phyloP scores from a whole-genome alignment of 2,797 vertebrate species.

The Smutsia gigantea region DNA sequence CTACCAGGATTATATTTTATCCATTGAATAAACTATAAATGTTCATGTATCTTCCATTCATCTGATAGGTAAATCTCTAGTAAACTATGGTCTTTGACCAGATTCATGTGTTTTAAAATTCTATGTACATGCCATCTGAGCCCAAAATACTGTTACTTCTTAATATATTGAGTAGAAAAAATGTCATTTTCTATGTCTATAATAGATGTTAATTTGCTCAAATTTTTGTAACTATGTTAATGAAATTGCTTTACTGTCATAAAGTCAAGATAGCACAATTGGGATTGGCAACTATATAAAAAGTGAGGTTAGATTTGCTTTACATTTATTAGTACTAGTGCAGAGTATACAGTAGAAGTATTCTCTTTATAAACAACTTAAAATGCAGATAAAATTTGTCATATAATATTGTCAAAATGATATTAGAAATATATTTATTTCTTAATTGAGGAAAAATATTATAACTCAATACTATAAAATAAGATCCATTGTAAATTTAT shows the following conservation, averaged over 20 bases:
- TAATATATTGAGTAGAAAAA: background rate
- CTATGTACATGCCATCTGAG: background rate
- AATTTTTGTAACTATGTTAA: background rate
- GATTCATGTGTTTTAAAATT: background rate
- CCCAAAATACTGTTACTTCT: background rate
- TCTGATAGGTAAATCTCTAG: background rate
- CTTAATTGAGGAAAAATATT: background rate
- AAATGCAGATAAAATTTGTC: background rate
- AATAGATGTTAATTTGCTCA: background rate
- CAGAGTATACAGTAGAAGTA: background rate
- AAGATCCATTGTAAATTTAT: background rate
- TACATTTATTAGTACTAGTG: background rate
- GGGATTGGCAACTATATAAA: background rate
- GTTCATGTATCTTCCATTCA: background rate
- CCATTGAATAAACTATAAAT: background rate
- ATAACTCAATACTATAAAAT: background rate
- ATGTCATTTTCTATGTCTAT: background rate
- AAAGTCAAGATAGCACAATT: background rate
- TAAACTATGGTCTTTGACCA: background rate
- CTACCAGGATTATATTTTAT: background rate
- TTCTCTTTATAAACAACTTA: background rate
- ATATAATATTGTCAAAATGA: background rate
- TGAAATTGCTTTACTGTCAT: background rate
- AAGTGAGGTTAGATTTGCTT: background rate
- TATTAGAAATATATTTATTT: background rate